Percentiles rank a stretch among this genome's conserved stretches.
These are phyloP conservation scores for Onthophagus sagittarius DNA, from an alignment of 2,888 invertebrate genomes.

Conservation along the genomic window DNA sequence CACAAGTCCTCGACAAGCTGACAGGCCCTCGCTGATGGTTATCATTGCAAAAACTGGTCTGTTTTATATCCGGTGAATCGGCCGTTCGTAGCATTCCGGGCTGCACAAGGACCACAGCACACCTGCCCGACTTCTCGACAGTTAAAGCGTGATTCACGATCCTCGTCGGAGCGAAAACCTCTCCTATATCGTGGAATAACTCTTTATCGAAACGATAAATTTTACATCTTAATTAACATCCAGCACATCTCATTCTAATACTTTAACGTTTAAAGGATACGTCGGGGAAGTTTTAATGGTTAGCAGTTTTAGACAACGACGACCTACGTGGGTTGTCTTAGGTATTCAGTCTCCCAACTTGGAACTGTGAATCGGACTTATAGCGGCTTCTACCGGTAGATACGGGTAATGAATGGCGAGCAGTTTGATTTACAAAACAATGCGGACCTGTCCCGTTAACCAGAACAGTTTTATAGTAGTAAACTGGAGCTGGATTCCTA, in stretches of 20 bases:
- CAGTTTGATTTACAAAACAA: slow-evolving; percentile 12
- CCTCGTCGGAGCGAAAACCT: background rate
- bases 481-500: slow-evolving; percentile 1
- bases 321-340: background rate
- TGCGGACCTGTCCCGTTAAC: slow-evolving; percentile 3
- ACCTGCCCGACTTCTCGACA: slow-evolving; percentile 5
- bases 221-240: background rate
- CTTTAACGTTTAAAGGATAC: background rate
- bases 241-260: background rate
- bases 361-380: background rate
- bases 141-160: slow-evolving; percentile 1
- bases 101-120: background rate
- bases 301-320: background rate
- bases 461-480: slow-evolving; percentile 13
- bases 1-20: background rate
- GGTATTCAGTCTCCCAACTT: background rate
- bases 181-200: background rate
- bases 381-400: slow-evolving; percentile 3
- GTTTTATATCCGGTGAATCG: slow-evolving; percentile 9
- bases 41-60: slow-evolving; percentile 9
- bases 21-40: background rate
- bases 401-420: slow-evolving; percentile 8
- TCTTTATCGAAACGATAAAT: background rate
- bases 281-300: background rate
- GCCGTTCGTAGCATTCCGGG: slow-evolving; percentile 3